phyloP scores from a whole-genome alignment of 1,140 invertebrate species.

The Acromyrmex echinatior region DNA sequence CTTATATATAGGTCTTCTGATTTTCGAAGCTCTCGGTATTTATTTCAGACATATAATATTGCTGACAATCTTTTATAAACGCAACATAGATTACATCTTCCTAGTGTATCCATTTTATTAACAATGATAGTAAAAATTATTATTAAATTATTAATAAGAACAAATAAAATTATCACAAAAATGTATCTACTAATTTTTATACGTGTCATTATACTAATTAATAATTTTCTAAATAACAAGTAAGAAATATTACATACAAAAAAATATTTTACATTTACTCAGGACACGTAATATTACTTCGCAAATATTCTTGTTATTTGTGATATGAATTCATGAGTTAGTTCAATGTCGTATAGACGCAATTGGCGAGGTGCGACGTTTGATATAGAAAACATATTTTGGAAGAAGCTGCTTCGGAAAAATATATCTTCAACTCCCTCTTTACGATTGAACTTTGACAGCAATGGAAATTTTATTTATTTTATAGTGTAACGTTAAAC shows the following conservation, averaged over 20 bases:
- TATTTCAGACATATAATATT: neutral
- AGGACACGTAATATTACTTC: neutral
- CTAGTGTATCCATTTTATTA: neutral
- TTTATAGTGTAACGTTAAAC: conserved; percentile 29
- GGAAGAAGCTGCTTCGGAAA: neutral
- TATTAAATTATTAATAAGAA: neutral
- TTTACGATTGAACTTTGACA: conserved; percentile 54
- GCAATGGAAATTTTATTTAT: conserved; percentile 67
- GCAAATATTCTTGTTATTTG: neutral
- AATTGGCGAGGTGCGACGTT: conserved; percentile 14
- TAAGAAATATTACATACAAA: neutral
- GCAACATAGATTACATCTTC: neutral
- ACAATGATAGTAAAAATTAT: neutral
- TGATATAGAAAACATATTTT: conserved; percentile 52
- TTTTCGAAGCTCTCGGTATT: neutral
- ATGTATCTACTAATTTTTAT: neutral
- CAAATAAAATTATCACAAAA: neutral
- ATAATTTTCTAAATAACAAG: conserved; percentile 6
- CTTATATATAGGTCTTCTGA: neutral
- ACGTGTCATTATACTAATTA: neutral
- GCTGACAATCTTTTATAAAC: neutral
- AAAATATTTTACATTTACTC: neutral
- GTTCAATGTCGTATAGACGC: conserved; percentile 1
- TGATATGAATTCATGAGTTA: neutral
- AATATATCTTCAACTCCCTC: conserved; percentile 2